phyloP scores from a whole-genome alignment of 2,113 vertebrate species.

The Physeter macrocephalus region DNA sequence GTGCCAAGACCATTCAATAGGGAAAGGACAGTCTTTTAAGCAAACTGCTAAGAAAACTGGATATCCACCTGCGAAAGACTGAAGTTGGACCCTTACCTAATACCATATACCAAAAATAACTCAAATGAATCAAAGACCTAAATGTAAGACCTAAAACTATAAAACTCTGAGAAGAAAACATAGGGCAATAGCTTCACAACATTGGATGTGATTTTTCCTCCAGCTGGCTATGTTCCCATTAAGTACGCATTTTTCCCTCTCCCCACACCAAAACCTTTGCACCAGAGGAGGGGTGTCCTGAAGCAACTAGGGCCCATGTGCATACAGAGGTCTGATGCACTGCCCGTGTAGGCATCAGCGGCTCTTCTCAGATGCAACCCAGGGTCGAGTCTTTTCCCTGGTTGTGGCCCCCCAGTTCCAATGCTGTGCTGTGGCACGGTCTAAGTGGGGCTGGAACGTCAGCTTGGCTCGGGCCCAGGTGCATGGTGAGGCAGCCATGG shows the following conservation, averaged over 20 bases:
- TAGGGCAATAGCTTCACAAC: background rate
- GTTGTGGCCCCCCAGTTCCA: background rate
- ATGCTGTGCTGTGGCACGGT: background rate
- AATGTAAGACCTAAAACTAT: background rate
- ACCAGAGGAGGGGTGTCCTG: background rate
- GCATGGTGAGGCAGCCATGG: background rate
- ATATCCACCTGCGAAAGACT: background rate
- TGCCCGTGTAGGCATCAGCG: background rate
- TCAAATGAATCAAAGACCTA: background rate
- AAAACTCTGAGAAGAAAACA: background rate
- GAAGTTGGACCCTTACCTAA: background rate
- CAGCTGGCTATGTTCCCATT: background rate
- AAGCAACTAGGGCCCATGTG: background rate
- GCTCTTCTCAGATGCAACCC: background rate
- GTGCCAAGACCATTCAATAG: background rate
- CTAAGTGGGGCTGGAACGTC: background rate
- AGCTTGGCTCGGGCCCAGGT: background rate
- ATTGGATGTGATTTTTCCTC: background rate
- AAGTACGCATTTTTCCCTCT: background rate
- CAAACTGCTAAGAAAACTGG: background rate
- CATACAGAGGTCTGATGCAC: too few relatives aligned
- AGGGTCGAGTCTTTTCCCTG: background rate
- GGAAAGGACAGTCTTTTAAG: background rate
- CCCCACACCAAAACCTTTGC: background rate
- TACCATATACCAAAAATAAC: background rate